Conservation (phyloP, 53 echinoderm and acorn worm species). For the Echinarachnius parma region DNA sequence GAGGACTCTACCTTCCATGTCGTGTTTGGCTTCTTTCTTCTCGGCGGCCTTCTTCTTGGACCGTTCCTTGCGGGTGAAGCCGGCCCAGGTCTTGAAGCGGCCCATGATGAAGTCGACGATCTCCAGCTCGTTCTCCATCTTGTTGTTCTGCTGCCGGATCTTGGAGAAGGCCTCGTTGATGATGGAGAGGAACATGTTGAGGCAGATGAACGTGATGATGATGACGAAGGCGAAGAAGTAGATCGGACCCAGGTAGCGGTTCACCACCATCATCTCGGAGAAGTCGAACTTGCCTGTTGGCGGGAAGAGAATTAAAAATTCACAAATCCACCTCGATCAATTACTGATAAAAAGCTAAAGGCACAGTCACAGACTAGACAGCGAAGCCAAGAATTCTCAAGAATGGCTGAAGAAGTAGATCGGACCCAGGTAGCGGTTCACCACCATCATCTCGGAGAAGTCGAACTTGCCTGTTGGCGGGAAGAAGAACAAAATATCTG, state of each 20-base stretch:
- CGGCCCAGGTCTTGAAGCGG: constrained; percentile 78
- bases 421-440: constrained; percentile 67
- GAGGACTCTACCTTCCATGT: constrained; percentile 8
- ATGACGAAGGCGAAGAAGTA: constrained; percentile 90
- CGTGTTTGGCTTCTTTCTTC: constrained; percentile 6
- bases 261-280: constrained; percentile 55
- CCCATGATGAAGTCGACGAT: constrained; percentile 97
- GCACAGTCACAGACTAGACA: too few relatives aligned
- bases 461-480: constrained; percentile 72
- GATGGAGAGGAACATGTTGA: constrained; percentile 98
- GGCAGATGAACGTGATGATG: constrained; percentile 79
- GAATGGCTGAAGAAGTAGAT: constrained; percentile 94
- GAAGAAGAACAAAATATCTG: too few relatives aligned
- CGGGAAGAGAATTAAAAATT: too few relatives aligned
- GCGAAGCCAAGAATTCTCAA: too few relatives aligned
- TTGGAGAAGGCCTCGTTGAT: constrained; percentile 80
- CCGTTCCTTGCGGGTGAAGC: constrained; percentile 51
- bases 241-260: constrained; percentile 68
- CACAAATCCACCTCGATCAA: too few relatives aligned
- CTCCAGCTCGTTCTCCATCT: constrained; percentile 74
- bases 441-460: constrained; percentile 64
- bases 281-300: constrained; percentile 82
- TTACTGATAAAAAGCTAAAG: too few relatives aligned
- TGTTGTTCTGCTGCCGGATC: constrained; percentile 60
- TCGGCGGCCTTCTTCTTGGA: background rate